Evolutionary conservation across 2,113 vertebrate species (phyloP), one percentile per base, ranked within the genome.

Genomic region (Gracilinanus agilis): DNA sequence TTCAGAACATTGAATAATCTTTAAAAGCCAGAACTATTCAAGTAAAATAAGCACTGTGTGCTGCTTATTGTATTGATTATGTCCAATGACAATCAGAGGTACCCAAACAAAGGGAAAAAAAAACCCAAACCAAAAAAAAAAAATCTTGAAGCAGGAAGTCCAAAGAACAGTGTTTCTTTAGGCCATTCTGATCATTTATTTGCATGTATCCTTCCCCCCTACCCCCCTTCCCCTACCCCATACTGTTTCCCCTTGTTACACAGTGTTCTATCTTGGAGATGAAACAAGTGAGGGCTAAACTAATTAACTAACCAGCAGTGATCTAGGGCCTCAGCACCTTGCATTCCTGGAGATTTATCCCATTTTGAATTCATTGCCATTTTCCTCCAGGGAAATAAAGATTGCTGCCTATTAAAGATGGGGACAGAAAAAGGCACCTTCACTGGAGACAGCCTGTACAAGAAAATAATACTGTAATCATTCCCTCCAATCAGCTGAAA

Each of bases 401-500:
- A 99, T 99, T 99, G 98, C 98, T 98, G 98, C 98, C 99, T 99
- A 98, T 99, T 99, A 99, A 99, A 98, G 98, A 98, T 97, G 98
- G 98, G 98, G 99, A 99, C 99, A 99, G 99, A 99, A 99, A 99
- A 99, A 99, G 99, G 99, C 99, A 99, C 99, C 99, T 99, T 99
- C 99, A 99, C 97, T 98, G 98, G 98, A 99, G 98, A 99, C 98
- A 99, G 98, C 97, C 98, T 98, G 98, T 98, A 98, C 98, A 98
- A 98, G 98, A 99, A 99, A 99, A 99, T 99, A 99, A 99, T 99
- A 99, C 98, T 98, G 98, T 98, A 99, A 99, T 99, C 99, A 99
- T 99, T 99, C 98, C 99, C 99, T 99, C 99, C 99, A 99, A 99
- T 99, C 99, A 99, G 98, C 99, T 99, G 99, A 99, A 99, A 99